A percentile compares a stretch with the other conserved stretches of the same genome.
Evolutionary conservation across 2,113 vertebrate genomes (phyloP).

Genomic region (Anseranas semipalmata): DNA sequence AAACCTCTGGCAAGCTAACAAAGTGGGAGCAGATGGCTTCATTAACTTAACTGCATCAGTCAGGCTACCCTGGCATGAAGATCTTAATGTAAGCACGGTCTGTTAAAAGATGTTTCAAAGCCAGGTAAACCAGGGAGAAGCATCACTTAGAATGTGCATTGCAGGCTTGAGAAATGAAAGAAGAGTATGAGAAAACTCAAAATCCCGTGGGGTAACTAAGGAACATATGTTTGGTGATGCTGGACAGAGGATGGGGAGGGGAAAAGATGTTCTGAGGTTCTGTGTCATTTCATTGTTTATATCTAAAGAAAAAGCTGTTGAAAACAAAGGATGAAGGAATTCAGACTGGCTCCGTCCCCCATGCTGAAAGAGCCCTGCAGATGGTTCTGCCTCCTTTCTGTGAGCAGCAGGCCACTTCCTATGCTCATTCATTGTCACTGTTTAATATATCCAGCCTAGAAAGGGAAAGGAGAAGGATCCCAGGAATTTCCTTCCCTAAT

Average conservation of each 20-base stretch:
- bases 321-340: neutral
- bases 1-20: neutral
- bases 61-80: neutral
- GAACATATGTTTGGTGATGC: neutral
- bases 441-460: neutral
- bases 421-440: neutral
- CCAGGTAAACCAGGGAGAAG: neutral
- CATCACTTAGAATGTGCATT: neutral
- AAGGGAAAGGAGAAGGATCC: neutral
- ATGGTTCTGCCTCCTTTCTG: neutral
- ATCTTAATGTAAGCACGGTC: neutral
- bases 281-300: neutral
- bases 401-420: neutral
- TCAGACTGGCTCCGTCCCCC: rapidly evolving
- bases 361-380: neutral
- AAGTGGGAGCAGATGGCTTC: neutral
- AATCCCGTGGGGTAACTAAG: neutral
- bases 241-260: rapidly evolving
- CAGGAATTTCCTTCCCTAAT: neutral
- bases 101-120: neutral
- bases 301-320: neutral
- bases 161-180: neutral
- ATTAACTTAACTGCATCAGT: neutral
- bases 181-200: neutral
- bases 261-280: neutral